These are phyloP conservation scores for Petrocephalus zakoni DNA, from an alignment of 2,113 vertebrate species.

Conservation along the genomic window DNA sequence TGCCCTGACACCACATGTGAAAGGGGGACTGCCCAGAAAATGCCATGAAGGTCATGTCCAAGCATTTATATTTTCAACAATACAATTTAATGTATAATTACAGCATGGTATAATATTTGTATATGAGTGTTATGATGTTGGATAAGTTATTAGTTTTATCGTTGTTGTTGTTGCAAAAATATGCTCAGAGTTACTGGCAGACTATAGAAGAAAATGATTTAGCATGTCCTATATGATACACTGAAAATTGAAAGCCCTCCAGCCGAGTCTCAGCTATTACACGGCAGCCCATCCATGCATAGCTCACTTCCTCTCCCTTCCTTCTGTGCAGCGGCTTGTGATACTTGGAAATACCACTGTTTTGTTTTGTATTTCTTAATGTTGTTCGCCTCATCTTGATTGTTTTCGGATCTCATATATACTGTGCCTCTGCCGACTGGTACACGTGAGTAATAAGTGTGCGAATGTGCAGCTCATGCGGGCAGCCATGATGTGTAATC, in stretches of 20 bases:
- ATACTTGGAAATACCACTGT: background rate
- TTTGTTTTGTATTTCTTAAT: background rate
- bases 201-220: background rate
- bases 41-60: background rate
- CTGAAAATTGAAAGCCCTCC: background rate
- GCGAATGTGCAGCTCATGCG: background rate
- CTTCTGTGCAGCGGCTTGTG: background rate
- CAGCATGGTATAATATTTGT: background rate
- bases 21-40: background rate
- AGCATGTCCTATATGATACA: background rate
- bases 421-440: background rate
- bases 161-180: background rate
- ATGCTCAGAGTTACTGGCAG: background rate
- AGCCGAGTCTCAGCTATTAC: background rate
- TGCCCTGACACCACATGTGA: background rate
- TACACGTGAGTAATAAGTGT: background rate
- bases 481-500: background rate
- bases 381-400: background rate
- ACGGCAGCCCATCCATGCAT: background rate
- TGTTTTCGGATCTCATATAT: background rate
- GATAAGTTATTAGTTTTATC: background rate
- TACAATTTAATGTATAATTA: background rate
- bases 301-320: background rate
- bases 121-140: background rate
- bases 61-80: background rate